Conservation (phyloP, 1,140 invertebrate species). For the Elysia chlorotica region DNA sequence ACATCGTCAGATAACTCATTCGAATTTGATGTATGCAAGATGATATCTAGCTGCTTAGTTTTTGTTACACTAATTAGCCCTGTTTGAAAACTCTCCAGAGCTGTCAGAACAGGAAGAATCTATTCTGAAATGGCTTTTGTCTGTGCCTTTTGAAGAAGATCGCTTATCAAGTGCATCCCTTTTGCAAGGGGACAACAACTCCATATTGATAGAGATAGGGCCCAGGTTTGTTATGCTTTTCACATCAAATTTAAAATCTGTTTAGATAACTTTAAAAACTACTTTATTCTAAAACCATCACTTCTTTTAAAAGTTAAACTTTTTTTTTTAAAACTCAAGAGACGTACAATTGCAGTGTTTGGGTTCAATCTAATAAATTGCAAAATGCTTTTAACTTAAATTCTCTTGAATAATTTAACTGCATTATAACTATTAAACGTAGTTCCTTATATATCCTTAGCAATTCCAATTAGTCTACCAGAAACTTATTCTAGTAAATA, state of each 20-base stretch:
- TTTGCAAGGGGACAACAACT: conserved; percentile 17
- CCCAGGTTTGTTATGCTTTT: conserved; percentile 62
- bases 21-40: too few relatives aligned
- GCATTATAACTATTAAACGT: background rate
- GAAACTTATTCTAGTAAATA: background rate
- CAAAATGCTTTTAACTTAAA: background rate
- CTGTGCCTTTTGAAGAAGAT: conserved; percentile 47
- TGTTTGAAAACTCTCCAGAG: too few relatives aligned
- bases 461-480: background rate
- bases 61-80: too few relatives aligned
- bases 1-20: too few relatives aligned
- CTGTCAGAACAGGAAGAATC: conserved; percentile 34
- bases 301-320: too few relatives aligned
- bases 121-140: conserved; percentile 50
- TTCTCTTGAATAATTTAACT: background rate
- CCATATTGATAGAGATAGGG: conserved; percentile 62
- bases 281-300: too few relatives aligned
- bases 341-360: too few relatives aligned
- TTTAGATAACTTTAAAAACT: too few relatives aligned
- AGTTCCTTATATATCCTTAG: background rate
- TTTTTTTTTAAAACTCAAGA: too few relatives aligned
- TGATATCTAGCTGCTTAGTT: too few relatives aligned
- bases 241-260: too few relatives aligned
- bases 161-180: conserved; percentile 25
- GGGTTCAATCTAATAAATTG: too few relatives aligned